phyloP scores from a whole-genome alignment of 1,140 invertebrate genomes.

The Calliphora vicina region DNA sequence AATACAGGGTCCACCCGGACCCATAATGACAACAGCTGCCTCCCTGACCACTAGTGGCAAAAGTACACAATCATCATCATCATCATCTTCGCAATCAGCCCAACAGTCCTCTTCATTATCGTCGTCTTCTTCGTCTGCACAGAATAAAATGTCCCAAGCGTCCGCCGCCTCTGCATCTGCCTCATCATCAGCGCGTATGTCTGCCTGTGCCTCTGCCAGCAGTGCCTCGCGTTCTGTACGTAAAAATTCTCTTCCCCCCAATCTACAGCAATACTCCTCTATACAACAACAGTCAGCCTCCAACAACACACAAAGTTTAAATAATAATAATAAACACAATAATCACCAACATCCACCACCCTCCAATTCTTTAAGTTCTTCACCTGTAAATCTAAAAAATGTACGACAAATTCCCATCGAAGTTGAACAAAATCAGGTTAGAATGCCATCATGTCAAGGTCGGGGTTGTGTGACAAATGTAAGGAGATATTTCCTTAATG shows the following conservation, averaged over 20 bases:
- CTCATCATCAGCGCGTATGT: slow-evolving; percentile 41
- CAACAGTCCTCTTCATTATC: slow-evolving; percentile 46
- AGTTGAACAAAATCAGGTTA: slow-evolving; percentile 59
- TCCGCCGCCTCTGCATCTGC: slow-evolving; percentile 41
- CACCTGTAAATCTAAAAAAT: slow-evolving; percentile 44
- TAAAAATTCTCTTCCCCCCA: slow-evolving; percentile 50
- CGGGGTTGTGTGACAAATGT: too few species aligned
- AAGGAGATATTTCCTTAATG: too few species aligned
- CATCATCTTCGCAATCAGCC: slow-evolving; percentile 37
- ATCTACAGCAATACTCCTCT: slow-evolving; percentile 34
- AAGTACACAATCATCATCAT: slow-evolving; percentile 37
- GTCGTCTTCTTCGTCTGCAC: slow-evolving; percentile 45
- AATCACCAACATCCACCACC: background rate
- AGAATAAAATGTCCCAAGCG: slow-evolving; percentile 23
- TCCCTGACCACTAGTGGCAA: slow-evolving; percentile 1
- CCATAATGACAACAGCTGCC: slow-evolving; percentile 23
- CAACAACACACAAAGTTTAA: slow-evolving; percentile 24
- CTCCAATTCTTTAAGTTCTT: slow-evolving; percentile 30
- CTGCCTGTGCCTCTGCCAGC: slow-evolving; percentile 44
- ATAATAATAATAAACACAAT: slow-evolving; percentile 36
- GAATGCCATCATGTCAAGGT: background rate
- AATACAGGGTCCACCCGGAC: slow-evolving; percentile 42
- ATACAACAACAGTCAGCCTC: slow-evolving; percentile 7
- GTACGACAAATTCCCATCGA: slow-evolving; percentile 62
- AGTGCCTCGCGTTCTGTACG: slow-evolving; percentile 53